Evolutionary conservation across 2,888 invertebrate species (phyloP), one percentile per base, ranked within the genome.

Genomic region (Fissipunctia ypsillon): DNA sequence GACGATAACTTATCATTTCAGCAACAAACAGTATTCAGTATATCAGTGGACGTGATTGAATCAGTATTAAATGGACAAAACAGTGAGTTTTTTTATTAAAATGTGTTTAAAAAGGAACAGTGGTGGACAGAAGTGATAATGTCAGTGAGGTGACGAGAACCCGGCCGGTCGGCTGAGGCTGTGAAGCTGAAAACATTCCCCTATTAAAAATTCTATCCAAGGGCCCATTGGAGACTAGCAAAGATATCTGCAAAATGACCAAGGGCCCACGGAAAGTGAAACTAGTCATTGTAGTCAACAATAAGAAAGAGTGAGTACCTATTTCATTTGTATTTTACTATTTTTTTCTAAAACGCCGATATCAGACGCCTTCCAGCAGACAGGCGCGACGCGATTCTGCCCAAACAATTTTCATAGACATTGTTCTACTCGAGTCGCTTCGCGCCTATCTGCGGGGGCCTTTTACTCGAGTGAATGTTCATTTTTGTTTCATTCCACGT

Each of bases 241-340:
- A 95, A 91, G 95, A 95, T 90, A 89, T 92, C 90, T 96, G 95
- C 96, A 96, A 95, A 94, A 96, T 96, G 96, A 96, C 96, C 91
- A 96, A 96, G 96, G 96, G 96, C 95, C 96, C 96, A 94, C 94
- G 96, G 93, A 96, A 96, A 93, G 96, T 96, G 90, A 96, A 96
- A 87, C 96, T 96, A 94, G 96, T 96, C 95, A 96, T 96, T 95
- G 96, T 96, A 93, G 96, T 96, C 94, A 96, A 96, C 95, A 96
- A 96, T 94, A 96, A 96, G 92, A 96, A 96, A 94, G 96, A 96
- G 96, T 96, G 85, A 96, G 96, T 96, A n/a, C n/a, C n/a, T n/a
- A 96, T 83, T 56, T 31, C 2, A 9, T 73, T 78, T 48, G n/a
- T 16, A 76, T 72, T 56, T 48, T 43, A 61, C 22, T 57, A 71